These are phyloP conservation scores for Agrenia bidenticulata DNA, from an alignment of 2,888 invertebrate species.

Conservation along the genomic window DNA sequence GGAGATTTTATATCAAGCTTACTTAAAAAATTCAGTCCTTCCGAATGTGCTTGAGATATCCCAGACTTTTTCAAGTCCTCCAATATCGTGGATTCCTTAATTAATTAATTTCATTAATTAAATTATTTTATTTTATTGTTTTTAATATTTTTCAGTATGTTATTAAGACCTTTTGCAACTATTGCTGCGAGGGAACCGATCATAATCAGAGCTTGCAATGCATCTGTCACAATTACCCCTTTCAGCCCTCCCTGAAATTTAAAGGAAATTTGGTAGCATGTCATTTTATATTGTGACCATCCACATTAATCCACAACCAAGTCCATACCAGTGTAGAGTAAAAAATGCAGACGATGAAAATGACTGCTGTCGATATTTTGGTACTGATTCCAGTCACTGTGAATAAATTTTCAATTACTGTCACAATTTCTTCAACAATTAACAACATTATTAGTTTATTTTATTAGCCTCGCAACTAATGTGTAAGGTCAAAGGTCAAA, in stretches of 20 bases:
- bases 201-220: constrained; percentile 46
- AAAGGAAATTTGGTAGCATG: too few relatives aligned
- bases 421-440: not conserved
- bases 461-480: too few relatives aligned
- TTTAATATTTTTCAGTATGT: too few relatives aligned
- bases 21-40: constrained; percentile 48
- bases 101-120: too few relatives aligned
- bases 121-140: too few relatives aligned
- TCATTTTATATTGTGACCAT: too few relatives aligned
- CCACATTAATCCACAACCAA: too few relatives aligned
- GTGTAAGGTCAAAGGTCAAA: too few relatives aligned
- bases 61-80: constrained; percentile 45
- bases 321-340: constrained; percentile 38
- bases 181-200: constrained; percentile 38
- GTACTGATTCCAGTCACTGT: constrained; percentile 36
- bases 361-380: constrained; percentile 24
- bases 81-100: constrained; percentile 39
- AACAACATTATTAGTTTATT: not conserved
- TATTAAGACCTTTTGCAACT: constrained; percentile 34
- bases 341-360: constrained; percentile 37
- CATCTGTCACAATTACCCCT: constrained; percentile 44
- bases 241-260: constrained; percentile 37
- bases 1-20: constrained; percentile 1
- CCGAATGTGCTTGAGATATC: constrained; percentile 29
- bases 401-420: not conserved